Conservation (phyloP, 1,140 invertebrate genomes). For the Halyomorpha halys region DNA sequence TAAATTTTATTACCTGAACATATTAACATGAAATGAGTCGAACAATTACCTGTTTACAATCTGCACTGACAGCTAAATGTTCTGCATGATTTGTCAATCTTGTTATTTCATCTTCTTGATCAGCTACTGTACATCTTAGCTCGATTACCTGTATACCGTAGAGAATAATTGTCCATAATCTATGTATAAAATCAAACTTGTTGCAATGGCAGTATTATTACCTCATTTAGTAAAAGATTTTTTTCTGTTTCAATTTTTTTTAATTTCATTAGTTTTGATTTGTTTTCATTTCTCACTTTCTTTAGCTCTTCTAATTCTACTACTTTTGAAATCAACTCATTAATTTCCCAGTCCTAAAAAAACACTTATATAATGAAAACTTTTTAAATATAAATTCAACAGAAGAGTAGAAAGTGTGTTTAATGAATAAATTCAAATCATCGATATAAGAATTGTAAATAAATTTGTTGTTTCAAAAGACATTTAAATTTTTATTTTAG, state of each 20-base stretch:
- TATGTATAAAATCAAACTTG: background rate
- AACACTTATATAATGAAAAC: no score
- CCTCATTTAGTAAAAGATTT: background rate
- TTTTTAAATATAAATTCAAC: no score
- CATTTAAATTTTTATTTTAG: no score
- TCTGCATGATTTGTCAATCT: slow-evolving; percentile 2
- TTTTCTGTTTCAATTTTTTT: background rate
- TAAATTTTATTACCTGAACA: no score
- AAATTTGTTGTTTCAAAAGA: no score
- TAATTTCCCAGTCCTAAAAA: slow-evolving; percentile 11
- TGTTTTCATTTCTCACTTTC: slow-evolving; percentile 2
- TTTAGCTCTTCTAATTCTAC: background rate
- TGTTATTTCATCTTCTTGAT: slow-evolving; percentile 22
- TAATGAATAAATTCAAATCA: no score
- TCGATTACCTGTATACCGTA: background rate
- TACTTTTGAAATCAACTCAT: background rate
- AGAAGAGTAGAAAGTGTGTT: no score
- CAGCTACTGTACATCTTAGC: slow-evolving; percentile 13
- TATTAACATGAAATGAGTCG: no score
- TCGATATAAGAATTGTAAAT: no score
- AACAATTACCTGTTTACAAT: slow-evolving; percentile 13
- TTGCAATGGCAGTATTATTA: background rate
- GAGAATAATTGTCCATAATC: background rate
- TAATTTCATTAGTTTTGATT: background rate
- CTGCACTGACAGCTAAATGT: background rate